Percentiles rank a stretch among this genome's conserved stretches.
Evolutionary conservation across 2,797 vertebrate species (phyloP).

Genomic region (Centropyge bicolor): DNA sequence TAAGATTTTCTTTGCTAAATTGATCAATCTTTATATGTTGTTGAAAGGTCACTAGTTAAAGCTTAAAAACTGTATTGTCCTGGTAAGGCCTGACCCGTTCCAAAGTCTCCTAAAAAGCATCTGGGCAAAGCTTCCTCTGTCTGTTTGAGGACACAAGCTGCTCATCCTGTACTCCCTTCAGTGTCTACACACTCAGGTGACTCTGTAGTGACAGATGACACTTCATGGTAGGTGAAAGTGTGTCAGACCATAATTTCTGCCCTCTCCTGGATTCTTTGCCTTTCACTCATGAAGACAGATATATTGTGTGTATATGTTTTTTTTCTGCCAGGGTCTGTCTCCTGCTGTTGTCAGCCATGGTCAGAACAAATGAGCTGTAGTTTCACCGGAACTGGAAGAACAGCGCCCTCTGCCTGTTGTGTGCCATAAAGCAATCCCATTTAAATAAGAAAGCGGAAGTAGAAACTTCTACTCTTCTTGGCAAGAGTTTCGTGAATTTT

Average conservation of each 20-base stretch:
- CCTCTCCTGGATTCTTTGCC: neutral
- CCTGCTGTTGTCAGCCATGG: neutral
- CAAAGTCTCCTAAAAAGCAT: neutral
- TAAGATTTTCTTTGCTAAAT: neutral
- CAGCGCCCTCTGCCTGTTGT: conserved; percentile 26
- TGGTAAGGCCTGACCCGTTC: neutral
- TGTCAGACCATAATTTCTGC: neutral
- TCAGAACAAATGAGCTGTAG: neutral
- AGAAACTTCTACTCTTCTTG: neutral
- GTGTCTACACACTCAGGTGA: neutral
- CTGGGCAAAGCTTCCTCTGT: too few species aligned
- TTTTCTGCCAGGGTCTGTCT: neutral
- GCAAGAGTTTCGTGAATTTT: neutral
- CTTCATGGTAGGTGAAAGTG: too few species aligned
- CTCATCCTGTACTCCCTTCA: neutral
- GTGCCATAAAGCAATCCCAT: neutral
- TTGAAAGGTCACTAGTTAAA: too few species aligned
- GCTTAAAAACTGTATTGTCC: too few species aligned
- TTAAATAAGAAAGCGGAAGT: neutral
- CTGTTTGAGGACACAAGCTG: neutral
- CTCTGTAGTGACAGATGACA: neutral
- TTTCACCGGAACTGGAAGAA: conserved; percentile 4
- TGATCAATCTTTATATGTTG: neutral
- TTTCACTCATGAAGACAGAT: neutral
- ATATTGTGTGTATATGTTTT: conserved; percentile 1